These are phyloP conservation scores for Meta bourneti DNA, from an alignment of 2,888 invertebrate genomes.

Conservation along the genomic window DNA sequence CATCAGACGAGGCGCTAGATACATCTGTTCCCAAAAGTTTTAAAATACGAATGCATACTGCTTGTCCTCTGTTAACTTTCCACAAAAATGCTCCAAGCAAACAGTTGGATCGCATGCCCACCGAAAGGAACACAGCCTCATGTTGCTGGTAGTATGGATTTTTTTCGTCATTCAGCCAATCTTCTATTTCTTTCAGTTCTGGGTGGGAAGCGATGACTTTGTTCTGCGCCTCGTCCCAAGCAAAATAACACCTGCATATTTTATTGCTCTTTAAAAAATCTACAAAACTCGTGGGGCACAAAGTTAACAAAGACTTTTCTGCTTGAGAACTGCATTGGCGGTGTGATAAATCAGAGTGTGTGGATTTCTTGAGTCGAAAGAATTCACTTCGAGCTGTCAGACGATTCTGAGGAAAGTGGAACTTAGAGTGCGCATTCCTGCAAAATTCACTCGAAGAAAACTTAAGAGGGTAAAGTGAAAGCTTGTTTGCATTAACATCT, in stretches of 20 bases:
- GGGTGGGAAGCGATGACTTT: conserved; percentile 63
- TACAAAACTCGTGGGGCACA: conserved; percentile 53
- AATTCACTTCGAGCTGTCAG: background rate
- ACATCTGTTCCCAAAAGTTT: too few species aligned
- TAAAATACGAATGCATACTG: conserved; percentile 75
- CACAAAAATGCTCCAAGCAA: conserved; percentile 79
- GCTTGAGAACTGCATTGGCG: background rate
- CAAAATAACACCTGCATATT: conserved; percentile 67
- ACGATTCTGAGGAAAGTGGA: background rate
- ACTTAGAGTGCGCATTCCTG: background rate
- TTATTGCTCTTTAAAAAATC: conserved; percentile 58
- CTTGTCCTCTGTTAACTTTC: conserved; percentile 79
- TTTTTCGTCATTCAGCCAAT: conserved; percentile 63
- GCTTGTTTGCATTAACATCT: background rate
- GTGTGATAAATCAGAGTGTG: background rate
- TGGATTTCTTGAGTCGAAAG: background rate
- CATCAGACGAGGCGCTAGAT: too few species aligned
- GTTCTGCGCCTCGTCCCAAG: conserved; percentile 50
- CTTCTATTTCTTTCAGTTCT: conserved; percentile 68
- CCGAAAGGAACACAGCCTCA: conserved; percentile 78
- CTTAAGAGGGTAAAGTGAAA: background rate
- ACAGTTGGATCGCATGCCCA: conserved; percentile 78
- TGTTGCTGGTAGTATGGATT: conserved; percentile 75
- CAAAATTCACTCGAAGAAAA: background rate
- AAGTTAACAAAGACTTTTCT: conserved; percentile 35